phyloP scores from a whole-genome alignment of 1,140 invertebrate species.

The Drosophila bifasciata region DNA sequence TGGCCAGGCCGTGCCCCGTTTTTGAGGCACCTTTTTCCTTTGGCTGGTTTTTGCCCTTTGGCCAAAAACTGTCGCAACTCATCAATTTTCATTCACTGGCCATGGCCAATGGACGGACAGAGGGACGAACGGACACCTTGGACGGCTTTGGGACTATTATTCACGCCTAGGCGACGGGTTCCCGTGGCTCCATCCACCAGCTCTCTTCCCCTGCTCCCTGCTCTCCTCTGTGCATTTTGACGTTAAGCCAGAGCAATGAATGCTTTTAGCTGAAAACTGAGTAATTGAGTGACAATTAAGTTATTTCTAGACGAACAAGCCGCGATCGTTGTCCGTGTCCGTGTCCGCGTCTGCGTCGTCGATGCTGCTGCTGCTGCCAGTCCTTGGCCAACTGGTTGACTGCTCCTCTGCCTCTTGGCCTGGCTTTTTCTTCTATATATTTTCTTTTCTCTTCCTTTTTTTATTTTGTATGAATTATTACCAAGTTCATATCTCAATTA shows the following conservation, averaged over 20 bases:
- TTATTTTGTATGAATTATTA: constrained; percentile 76
- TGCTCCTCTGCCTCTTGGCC: background rate
- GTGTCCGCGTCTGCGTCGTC: constrained; percentile 19
- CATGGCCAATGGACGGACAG: constrained; percentile 35
- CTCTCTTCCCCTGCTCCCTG: constrained; percentile 1
- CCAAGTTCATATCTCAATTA: constrained; percentile 84
- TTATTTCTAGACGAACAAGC: constrained; percentile 83
- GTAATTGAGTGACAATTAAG: constrained; percentile 84
- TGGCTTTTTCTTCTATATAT: constrained; percentile 11
- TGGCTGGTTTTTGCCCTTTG: constrained; percentile 69
- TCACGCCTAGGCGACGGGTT: constrained; percentile 66
- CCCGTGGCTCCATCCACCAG: background rate
- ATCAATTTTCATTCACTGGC: constrained; percentile 77
- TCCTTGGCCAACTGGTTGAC: constrained; percentile 19
- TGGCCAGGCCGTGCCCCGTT: too few species aligned
- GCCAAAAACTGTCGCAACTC: constrained; percentile 83
- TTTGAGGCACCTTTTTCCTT: constrained; percentile 9
- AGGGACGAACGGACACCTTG: constrained; percentile 39
- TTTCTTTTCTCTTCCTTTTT: constrained; percentile 16
- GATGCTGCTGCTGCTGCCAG: constrained; percentile 5
- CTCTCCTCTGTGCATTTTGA: constrained; percentile 46
- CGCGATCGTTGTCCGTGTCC: constrained; percentile 53
- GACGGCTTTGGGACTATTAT: constrained; percentile 57
- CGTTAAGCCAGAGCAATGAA: constrained; percentile 83
- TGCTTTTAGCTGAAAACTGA: constrained; percentile 84